Evolutionary conservation across 2,797 vertebrate genomes (phyloP).

Genomic region (Siniperca undulata): DNA sequence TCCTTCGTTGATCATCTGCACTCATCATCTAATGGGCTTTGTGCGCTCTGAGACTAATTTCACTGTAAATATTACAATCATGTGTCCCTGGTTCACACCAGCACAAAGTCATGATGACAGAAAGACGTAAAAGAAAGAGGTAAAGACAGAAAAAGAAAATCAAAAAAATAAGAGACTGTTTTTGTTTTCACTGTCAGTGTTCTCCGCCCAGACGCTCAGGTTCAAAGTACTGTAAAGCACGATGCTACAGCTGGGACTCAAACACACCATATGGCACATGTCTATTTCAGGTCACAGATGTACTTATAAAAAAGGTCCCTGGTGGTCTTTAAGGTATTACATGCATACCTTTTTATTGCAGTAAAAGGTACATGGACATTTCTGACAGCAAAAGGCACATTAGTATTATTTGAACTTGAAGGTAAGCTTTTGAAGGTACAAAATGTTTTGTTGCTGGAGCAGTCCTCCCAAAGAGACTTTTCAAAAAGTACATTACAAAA

Average conservation of each 20-base stretch:
- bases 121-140: constrained; percentile 1
- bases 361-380: constrained; percentile 42
- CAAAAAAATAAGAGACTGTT: not conserved
- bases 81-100: constrained; percentile 16
- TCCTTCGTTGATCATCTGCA: constrained; percentile 52
- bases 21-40: constrained; percentile 68
- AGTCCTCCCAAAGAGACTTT: constrained; percentile 46
- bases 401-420: constrained; percentile 47
- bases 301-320: constrained; percentile 24
- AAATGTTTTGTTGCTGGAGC: constrained; percentile 38
- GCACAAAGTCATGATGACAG: constrained; percentile 26
- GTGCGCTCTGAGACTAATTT: constrained; percentile 53
- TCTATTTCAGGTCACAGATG: constrained; percentile 16
- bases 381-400: constrained; percentile 55
- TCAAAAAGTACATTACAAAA: constrained; percentile 8
- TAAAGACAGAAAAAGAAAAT: constrained; percentile 3
- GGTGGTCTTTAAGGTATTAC: constrained; percentile 21
- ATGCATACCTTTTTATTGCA: constrained; percentile 20
- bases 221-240: constrained; percentile 27
- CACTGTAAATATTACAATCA: constrained; percentile 60
- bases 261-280: not conserved
- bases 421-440: constrained; percentile 41
- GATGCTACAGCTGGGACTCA: constrained; percentile 10
- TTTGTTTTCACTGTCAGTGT: constrained; percentile 2
- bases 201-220: constrained; percentile 4